phyloP scores from a whole-genome alignment of 2,797 vertebrate species.

The Danio albolineatus region DNA sequence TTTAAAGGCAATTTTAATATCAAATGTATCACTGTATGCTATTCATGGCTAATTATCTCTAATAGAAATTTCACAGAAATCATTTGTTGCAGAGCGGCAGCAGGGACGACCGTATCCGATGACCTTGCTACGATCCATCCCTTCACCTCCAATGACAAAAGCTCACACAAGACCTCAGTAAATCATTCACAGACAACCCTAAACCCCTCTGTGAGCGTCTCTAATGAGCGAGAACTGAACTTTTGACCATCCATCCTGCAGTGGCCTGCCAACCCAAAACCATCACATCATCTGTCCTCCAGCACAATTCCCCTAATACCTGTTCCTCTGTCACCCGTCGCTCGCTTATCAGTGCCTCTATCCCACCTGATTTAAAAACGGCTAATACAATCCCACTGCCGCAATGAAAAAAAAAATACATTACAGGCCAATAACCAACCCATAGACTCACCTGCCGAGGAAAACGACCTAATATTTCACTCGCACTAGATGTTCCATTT shows the following conservation, averaged over 20 bases:
- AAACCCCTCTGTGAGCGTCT: constrained; percentile 1
- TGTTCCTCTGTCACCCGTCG: not conserved
- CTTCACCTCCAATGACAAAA: constrained; percentile 3
- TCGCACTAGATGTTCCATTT: not conserved
- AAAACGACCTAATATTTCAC: not conserved
- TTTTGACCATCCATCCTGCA: constrained; percentile 23
- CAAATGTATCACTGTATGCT: not conserved
- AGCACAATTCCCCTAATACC: constrained; percentile 18
- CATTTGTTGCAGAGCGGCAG: not conserved
- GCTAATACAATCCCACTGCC: not conserved
- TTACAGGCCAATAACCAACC: not conserved
- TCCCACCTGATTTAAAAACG: not conserved
- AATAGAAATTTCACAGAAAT: not conserved
- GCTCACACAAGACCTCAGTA: constrained; percentile 19
- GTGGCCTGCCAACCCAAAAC: constrained; percentile 20
- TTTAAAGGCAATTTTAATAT: not conserved
- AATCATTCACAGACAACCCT: constrained; percentile 34
- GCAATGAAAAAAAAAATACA: constrained; percentile 19
- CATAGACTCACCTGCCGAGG: not conserved
- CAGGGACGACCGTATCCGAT: not conserved
- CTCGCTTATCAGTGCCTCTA: constrained; percentile 7
- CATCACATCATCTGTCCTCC: constrained; percentile 21
- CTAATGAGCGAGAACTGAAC: constrained; percentile 29
- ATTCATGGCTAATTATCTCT: not conserved
- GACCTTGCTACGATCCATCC: constrained; percentile 7